Conservation (phyloP, 2,113 vertebrate genomes). For the Cyprinodon brontotheroides region DNA sequence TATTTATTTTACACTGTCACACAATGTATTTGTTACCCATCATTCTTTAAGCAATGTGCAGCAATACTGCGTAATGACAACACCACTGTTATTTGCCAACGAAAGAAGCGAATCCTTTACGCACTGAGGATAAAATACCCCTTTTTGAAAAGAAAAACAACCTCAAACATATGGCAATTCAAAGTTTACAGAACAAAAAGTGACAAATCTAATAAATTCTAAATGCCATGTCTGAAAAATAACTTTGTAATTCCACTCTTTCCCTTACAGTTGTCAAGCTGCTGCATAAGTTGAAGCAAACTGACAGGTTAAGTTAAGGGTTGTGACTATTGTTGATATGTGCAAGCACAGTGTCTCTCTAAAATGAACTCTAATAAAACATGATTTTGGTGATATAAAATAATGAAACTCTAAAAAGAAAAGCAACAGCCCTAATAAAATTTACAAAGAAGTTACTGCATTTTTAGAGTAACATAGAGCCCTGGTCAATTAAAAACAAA, state of each 20-base stretch:
- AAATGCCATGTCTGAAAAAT: background rate
- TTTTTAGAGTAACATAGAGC: background rate
- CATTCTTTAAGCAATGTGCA: background rate
- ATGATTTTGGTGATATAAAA: too few species aligned
- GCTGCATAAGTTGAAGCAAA: background rate
- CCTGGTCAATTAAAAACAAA: too few species aligned
- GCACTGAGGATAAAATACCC: background rate
- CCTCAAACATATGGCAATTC: background rate
- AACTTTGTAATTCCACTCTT: constrained; percentile 17
- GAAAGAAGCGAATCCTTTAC: background rate
- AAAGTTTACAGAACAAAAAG: constrained; percentile 1
- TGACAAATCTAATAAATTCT: background rate
- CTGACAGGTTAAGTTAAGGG: background rate
- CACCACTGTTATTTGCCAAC: background rate
- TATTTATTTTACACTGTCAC: constrained; percentile 12
- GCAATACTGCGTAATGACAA: background rate
- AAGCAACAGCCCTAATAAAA: background rate
- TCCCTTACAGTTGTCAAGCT: constrained; percentile 2
- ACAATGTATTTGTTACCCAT: constrained; percentile 11
- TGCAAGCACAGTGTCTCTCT: background rate
- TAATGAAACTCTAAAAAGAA: background rate
- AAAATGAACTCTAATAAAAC: too few species aligned
- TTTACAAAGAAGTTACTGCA: background rate
- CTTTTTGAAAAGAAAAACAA: background rate
- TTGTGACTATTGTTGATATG: background rate